phyloP scores from a whole-genome alignment of 2,797 vertebrate species.

The Tauraco hartlaubi region DNA sequence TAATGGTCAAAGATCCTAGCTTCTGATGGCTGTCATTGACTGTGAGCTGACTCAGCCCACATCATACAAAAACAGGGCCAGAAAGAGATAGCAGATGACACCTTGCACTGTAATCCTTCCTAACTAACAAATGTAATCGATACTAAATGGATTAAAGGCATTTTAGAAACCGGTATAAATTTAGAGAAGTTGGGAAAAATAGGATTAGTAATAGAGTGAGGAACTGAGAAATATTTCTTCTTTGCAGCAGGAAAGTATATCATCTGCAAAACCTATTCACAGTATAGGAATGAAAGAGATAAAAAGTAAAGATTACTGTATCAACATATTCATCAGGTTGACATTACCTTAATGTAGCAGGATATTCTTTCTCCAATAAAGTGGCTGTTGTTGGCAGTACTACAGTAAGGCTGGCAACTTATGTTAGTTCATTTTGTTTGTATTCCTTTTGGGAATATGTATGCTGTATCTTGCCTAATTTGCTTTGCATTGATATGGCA shows the following conservation, averaged over 20 bases:
- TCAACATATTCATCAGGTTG: slow-evolving; percentile 41
- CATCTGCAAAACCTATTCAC: slow-evolving; percentile 36
- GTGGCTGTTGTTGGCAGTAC: slow-evolving; percentile 35
- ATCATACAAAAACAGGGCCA: background rate
- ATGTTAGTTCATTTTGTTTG: slow-evolving; percentile 37
- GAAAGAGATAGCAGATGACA: background rate
- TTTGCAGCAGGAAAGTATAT: background rate
- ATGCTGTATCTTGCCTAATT: slow-evolving; percentile 53
- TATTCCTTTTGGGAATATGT: slow-evolving; percentile 59
- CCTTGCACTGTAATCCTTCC: background rate
- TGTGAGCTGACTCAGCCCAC: background rate
- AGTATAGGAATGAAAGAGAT: slow-evolving; percentile 13
- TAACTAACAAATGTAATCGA: background rate
- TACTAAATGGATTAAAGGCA: background rate
- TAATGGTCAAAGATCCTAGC: background rate
- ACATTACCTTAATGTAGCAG: background rate
- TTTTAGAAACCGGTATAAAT: background rate
- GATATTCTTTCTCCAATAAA: slow-evolving; percentile 7
- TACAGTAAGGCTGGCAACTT: background rate
- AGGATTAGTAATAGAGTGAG: background rate
- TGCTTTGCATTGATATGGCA: slow-evolving; percentile 39
- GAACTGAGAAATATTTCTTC: slow-evolving; percentile 36
- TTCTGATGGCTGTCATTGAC: background rate
- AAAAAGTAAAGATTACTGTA: background rate
- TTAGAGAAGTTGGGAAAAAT: slow-evolving; percentile 13